Evolutionary conservation across 1,140 invertebrate species (phyloP).

Genomic region (Dryas iulia): DNA sequence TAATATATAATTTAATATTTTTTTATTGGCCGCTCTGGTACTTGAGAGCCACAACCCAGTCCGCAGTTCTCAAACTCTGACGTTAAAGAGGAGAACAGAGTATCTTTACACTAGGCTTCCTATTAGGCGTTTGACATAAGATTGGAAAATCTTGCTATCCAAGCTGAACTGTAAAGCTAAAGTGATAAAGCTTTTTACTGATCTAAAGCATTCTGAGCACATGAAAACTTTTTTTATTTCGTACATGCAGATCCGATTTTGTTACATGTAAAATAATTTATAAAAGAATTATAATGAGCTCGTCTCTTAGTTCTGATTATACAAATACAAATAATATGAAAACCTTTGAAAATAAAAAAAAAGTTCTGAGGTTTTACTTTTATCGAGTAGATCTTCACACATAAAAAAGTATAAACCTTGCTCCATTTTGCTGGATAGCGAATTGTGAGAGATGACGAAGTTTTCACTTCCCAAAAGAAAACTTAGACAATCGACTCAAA

Average conservation of each 20-base stretch:
- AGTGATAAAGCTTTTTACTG: too few species aligned
- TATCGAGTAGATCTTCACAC: neutral
- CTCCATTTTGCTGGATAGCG: slow-evolving; percentile 14
- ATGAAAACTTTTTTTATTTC: neutral
- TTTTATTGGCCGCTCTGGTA: neutral
- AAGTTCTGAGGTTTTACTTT: neutral
- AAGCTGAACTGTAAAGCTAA: too few species aligned
- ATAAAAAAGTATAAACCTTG: slow-evolving; percentile 4
- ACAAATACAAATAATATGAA: too few species aligned
- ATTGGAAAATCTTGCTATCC: too few species aligned
- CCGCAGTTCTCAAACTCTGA: too few species aligned
- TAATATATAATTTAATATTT: slow-evolving; percentile 2
- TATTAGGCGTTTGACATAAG: too few species aligned
- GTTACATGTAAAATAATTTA: neutral
- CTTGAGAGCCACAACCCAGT: too few species aligned
- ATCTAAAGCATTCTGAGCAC: too few species aligned
- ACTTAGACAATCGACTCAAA: slow-evolving; percentile 29
- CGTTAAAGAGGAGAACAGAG: too few species aligned
- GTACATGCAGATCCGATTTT: neutral
- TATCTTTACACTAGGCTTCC: too few species aligned
- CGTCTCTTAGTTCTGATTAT: neutral
- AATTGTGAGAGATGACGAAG: slow-evolving; percentile 13
- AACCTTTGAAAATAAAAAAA: neutral
- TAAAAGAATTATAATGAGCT: neutral
- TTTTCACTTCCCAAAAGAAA: slow-evolving; percentile 23